A percentile compares a stretch with the other conserved stretches of the same genome.
Conservation (phyloP, 2,888 invertebrate genomes). For the Pantelozetes paolii region DNA sequence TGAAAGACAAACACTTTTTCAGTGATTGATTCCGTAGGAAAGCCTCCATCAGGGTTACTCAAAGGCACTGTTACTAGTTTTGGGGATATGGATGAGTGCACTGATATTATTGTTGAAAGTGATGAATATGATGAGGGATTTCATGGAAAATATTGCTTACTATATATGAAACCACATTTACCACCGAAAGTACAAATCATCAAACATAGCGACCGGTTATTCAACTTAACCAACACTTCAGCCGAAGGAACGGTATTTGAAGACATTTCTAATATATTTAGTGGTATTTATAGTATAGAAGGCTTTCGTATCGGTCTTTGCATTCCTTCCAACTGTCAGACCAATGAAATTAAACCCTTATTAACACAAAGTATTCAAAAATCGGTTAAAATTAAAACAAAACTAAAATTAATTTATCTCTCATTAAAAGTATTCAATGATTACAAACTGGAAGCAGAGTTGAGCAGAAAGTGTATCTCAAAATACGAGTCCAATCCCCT, state of each 20-base stretch:
- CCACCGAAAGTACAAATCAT: constrained; percentile 38
- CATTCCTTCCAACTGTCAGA: constrained; percentile 5
- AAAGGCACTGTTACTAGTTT: constrained; percentile 39
- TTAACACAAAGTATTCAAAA: not conserved
- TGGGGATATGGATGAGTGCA: constrained; percentile 38
- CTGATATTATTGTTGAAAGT: constrained; percentile 21
- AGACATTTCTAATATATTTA: not conserved
- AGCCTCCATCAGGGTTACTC: constrained; percentile 39
- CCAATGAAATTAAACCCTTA: not conserved
- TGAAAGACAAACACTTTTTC: not conserved
- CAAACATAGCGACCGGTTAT: constrained; percentile 2
- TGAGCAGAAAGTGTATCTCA: not conserved
- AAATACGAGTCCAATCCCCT: not conserved
- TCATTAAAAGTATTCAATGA: not conserved
- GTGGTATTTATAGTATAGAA: constrained; percentile 9
- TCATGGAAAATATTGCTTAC: constrained; percentile 42
- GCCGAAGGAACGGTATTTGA: constrained; percentile 20
- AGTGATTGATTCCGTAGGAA: constrained; percentile 43
- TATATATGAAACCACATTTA: constrained; percentile 40
- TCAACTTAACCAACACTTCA: constrained; percentile 9
- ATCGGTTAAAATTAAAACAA: not conserved
- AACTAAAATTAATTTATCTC: not conserved
- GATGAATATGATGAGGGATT: constrained; percentile 26
- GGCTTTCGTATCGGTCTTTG: not conserved
- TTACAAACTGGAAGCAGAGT: not conserved